phyloP scores from a whole-genome alignment of 2,888 invertebrate genomes.

The Ashinkailepas kermadecensis region DNA sequence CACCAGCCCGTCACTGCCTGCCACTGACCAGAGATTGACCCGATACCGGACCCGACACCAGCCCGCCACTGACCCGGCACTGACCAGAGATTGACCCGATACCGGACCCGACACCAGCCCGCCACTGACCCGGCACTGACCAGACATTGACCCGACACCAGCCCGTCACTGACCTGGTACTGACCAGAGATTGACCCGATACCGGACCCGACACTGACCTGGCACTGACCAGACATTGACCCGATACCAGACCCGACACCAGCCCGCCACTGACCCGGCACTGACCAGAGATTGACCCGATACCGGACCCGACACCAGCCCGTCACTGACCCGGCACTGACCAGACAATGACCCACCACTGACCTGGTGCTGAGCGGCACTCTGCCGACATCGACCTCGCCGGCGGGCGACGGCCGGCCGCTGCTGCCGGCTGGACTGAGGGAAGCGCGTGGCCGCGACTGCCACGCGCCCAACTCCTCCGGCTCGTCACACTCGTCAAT shows the following conservation, averaged over 20 bases:
- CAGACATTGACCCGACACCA: background rate
- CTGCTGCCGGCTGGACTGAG: background rate
- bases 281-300: no score
- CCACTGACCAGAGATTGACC: background rate
- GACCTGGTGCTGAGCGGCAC: background rate
- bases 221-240: no score
- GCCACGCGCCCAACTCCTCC: background rate
- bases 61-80: no score
- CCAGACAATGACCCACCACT: background rate
- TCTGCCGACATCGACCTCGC: conserved; percentile 28
- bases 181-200: background rate
- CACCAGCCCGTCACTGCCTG: background rate
- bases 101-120: no score
- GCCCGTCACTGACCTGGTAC: background rate
- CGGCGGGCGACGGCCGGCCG: conserved; percentile 32
- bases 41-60: no score
- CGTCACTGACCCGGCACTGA: background rate
- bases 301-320: no score
- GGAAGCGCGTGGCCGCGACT: background rate
- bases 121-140: background rate
- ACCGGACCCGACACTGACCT: no score
- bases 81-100: no score
- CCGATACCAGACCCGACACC: no score
- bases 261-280: no score
- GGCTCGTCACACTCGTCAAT: conserved; percentile 13